phyloP scores from a whole-genome alignment of 2,113 vertebrate genomes.

The Albula goreensis region DNA sequence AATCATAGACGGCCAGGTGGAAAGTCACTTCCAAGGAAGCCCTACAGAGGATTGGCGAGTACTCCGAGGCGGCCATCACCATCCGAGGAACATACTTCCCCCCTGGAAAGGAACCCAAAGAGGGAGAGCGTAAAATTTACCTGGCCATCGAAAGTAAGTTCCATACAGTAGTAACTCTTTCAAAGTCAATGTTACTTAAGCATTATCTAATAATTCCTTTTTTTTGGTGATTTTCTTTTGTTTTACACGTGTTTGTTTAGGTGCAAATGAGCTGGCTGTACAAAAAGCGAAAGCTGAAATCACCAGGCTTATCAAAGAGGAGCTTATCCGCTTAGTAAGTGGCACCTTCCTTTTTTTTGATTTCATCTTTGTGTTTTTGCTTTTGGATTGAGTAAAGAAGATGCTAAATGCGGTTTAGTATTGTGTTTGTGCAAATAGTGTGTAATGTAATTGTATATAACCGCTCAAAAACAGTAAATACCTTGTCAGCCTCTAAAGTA shows the following conservation, averaged over 20 bases:
- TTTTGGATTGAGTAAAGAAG: no score
- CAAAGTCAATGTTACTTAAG: not conserved
- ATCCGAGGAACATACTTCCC: conserved; percentile 98
- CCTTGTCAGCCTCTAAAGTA: not conserved
- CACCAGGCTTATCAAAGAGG: conserved; percentile 96
- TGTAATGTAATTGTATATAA: no score
- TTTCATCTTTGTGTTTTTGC: conserved; percentile 54
- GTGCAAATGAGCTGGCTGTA: conserved; percentile 95
- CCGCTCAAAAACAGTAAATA: not conserved
- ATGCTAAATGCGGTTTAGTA: no score
- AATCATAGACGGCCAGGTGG: conserved; percentile 89
- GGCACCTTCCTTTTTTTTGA: conserved; percentile 43
- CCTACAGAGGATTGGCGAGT: conserved; percentile 95
- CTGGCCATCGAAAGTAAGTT: conserved; percentile 95
- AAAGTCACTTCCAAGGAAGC: conserved; percentile 99
- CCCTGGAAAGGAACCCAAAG: conserved; percentile 97
- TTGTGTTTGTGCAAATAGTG: not conserved
- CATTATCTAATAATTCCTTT: not conserved
- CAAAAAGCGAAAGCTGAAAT: conserved; percentile 99
- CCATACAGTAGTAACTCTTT: not conserved
- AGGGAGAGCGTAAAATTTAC: conserved; percentile 97
- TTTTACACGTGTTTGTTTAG: conserved; percentile 57
- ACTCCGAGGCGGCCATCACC: conserved; percentile 97
- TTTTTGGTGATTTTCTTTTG: not conserved
- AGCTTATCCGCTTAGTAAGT: conserved; percentile 96